These are phyloP conservation scores for Oncorhynchus tshawytscha DNA, from an alignment of 2,113 vertebrate genomes.

Conservation along the genomic window DNA sequence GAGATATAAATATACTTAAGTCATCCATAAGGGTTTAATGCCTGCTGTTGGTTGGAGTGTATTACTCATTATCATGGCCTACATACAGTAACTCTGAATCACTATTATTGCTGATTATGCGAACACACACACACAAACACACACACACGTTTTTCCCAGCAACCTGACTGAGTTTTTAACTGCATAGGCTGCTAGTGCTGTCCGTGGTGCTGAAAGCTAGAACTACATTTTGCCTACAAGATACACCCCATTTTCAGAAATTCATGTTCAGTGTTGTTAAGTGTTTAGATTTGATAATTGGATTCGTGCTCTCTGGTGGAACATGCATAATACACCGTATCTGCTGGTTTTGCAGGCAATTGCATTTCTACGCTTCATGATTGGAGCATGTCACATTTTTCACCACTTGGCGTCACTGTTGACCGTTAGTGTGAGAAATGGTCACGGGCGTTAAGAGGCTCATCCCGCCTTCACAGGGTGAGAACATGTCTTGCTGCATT, in stretches of 20 bases:
- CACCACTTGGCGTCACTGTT: conserved; percentile 61
- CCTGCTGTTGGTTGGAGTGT: neutral
- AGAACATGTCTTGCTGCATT: conserved; percentile 33
- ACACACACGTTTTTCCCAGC: neutral
- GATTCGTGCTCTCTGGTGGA: no score
- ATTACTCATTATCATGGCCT: neutral
- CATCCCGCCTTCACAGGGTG: conserved; percentile 53
- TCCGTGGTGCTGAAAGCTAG: conserved; percentile 44
- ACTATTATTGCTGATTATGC: no score
- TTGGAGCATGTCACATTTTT: neutral
- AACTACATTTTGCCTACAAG: neutral
- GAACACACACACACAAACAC: no score
- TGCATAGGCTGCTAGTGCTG: conserved; percentile 8
- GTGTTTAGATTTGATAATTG: neutral
- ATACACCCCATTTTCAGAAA: neutral
- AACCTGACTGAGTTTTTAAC: neutral
- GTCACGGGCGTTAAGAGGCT: conserved; percentile 24
- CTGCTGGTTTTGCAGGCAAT: neutral
- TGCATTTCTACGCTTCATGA: neutral
- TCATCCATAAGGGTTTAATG: neutral
- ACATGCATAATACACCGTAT: neutral
- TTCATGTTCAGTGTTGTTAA: neutral
- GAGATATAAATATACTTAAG: neutral
- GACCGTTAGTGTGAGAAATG: conserved; percentile 43
- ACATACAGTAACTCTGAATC: neutral